Conservation (phyloP, 2,888 invertebrate genomes). For the Trissoscelio sp. region DNA sequence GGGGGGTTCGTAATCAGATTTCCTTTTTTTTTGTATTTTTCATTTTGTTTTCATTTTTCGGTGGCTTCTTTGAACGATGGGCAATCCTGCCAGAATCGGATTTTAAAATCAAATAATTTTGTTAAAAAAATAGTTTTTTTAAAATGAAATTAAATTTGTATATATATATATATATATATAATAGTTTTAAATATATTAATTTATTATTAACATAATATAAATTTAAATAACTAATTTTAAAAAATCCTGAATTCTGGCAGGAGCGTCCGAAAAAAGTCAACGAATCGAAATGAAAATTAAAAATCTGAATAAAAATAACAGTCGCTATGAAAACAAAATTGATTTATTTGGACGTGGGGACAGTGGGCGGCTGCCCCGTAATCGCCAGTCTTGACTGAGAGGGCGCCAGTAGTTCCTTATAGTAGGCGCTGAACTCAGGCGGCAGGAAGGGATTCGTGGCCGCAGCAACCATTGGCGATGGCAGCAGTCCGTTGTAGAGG, state of each 20-base stretch:
- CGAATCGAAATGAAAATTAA: too few relatives aligned
- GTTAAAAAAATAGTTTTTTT: too few relatives aligned
- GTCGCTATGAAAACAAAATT: background rate
- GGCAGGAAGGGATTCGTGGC: conserved; percentile 81
- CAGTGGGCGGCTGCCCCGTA: conserved; percentile 77
- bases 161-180: too few relatives aligned
- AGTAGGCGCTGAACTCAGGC: conserved; percentile 84
- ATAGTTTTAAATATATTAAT: too few relatives aligned
- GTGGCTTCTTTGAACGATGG: too few relatives aligned
- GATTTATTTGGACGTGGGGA: conserved; percentile 82
- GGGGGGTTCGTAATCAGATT: conserved; percentile 28
- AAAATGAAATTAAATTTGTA: too few relatives aligned
- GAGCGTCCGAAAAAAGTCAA: too few relatives aligned
- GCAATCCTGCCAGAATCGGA: too few relatives aligned
- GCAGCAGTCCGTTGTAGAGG: conserved; percentile 83
- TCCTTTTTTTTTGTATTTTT: background rate
- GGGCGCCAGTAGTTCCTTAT: conserved; percentile 84
- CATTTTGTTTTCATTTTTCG: background rate
- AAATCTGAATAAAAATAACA: background rate
- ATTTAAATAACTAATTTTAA: too few relatives aligned
- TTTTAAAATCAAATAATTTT: too few relatives aligned
- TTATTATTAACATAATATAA: too few relatives aligned
- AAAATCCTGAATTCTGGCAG: too few relatives aligned
- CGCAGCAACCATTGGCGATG: conserved; percentile 77
- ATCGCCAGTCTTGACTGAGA: conserved; percentile 83